phyloP scores from a whole-genome alignment of 2,797 vertebrate genomes.

The Artibeus jamaicensis region DNA sequence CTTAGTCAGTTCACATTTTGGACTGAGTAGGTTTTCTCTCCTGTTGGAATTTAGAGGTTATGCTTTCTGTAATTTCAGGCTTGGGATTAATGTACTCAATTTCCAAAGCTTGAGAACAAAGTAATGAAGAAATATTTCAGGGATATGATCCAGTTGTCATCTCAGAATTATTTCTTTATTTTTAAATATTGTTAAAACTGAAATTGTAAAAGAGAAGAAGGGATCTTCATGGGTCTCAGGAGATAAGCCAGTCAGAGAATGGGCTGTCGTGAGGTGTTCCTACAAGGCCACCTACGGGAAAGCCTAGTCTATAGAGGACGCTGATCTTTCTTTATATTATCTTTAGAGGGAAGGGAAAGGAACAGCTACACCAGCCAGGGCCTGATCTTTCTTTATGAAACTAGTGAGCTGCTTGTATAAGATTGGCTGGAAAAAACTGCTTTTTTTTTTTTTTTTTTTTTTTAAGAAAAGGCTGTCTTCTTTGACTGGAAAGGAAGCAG shows the following conservation, averaged over 20 bases:
- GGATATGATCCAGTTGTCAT: not conserved
- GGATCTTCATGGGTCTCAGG: constrained; percentile 9
- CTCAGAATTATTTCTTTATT: not conserved
- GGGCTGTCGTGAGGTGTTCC: not conserved
- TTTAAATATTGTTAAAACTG: constrained; percentile 25
- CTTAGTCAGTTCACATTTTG: not conserved
- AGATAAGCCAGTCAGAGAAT: constrained; percentile 34
- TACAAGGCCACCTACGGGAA: not conserved
- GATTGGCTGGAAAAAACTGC: constrained; percentile 13
- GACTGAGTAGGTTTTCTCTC: not conserved
- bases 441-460: constrained; percentile 35
- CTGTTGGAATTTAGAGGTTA: not conserved
- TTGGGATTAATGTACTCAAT: not conserved
- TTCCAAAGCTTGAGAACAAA: constrained; percentile 15
- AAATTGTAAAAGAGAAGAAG: not conserved
- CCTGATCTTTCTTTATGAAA: constrained; percentile 65
- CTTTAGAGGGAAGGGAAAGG: too few relatives aligned
- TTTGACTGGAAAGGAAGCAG: constrained; percentile 59
- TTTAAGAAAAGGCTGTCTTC: constrained; percentile 55
- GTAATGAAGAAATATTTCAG: not conserved
- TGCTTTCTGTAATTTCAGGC: not conserved
- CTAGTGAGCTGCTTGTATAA: constrained; percentile 55
- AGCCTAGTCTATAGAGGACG: not conserved
- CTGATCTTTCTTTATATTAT: constrained; percentile 70
- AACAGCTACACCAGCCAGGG: too few relatives aligned